phyloP scores from a whole-genome alignment of 2,113 vertebrate species.

The Myotis yumanensis region DNA sequence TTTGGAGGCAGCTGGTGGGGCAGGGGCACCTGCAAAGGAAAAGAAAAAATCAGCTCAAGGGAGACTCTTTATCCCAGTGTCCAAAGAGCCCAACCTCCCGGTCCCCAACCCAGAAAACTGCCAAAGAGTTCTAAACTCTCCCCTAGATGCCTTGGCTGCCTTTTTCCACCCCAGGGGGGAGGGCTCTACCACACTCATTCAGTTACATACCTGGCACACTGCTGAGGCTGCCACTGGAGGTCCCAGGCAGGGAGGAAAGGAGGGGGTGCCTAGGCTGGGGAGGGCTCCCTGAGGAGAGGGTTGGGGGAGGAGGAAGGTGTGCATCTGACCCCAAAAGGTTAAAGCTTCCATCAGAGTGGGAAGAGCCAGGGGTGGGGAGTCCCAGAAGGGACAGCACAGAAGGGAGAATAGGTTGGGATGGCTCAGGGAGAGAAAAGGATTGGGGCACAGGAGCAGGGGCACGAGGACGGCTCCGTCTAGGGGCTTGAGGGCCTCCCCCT shows the following conservation, averaged over 20 bases:
- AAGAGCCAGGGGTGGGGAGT: constrained; percentile 73
- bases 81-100: constrained; percentile 15
- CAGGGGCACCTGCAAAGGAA: constrained; percentile 77
- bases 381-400: constrained; percentile 78
- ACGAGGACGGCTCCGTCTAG: constrained; percentile 73
- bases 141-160: background rate
- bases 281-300: constrained; percentile 81
- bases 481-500: constrained; percentile 79
- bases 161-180: background rate
- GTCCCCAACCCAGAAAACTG: background rate
- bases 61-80: background rate
- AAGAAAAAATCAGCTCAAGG: constrained; percentile 39
- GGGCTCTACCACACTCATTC: background rate
- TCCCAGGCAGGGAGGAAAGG: constrained; percentile 67
- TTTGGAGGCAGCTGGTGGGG: constrained; percentile 78
- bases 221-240: constrained; percentile 66
- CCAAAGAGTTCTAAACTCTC: background rate
- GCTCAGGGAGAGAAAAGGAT: constrained; percentile 66
- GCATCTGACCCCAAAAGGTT: constrained; percentile 80
- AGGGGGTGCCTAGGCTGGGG: constrained; percentile 77
- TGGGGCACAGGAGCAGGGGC: constrained; percentile 65
- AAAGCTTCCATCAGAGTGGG: constrained; percentile 80
- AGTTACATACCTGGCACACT: constrained; percentile 73
- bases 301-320: constrained; percentile 72
- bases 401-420: constrained; percentile 71